phyloP scores from a whole-genome alignment of 2,888 invertebrate genomes.

The Mythimna pallens region DNA sequence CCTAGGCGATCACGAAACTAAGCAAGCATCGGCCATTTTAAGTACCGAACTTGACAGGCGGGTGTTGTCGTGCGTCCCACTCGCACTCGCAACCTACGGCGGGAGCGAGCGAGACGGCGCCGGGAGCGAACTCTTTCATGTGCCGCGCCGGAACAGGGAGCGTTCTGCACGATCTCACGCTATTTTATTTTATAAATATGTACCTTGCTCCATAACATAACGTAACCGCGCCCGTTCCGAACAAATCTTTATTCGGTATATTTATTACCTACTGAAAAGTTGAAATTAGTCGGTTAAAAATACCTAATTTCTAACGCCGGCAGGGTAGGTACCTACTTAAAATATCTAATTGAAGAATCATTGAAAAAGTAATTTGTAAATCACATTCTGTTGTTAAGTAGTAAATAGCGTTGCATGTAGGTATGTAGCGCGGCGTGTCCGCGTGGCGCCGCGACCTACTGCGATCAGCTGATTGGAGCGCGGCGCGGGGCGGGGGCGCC shows the following conservation, averaged over 20 bases:
- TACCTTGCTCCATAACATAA: slow-evolving; percentile 30
- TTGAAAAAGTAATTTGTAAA: slow-evolving; percentile 15
- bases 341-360: background rate
- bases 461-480: slow-evolving; percentile 87
- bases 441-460: slow-evolving; percentile 75
- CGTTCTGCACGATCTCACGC: slow-evolving; percentile 81
- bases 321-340: background rate
- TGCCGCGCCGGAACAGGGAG: slow-evolving; percentile 79
- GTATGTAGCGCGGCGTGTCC: slow-evolving; percentile 49
- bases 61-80: slow-evolving; percentile 67
- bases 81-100: slow-evolving; percentile 1
- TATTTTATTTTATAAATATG: slow-evolving; percentile 66
- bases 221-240: slow-evolving; percentile 8
- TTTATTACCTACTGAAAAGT: background rate
- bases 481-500: slow-evolving; percentile 68
- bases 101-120: slow-evolving; percentile 70
- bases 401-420: slow-evolving; percentile 37
- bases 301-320: no score
- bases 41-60: slow-evolving; percentile 85
- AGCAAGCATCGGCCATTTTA: slow-evolving; percentile 88
- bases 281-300: background rate
- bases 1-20: slow-evolving; percentile 90
- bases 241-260: slow-evolving; percentile 15
- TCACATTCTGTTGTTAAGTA: slow-evolving; percentile 20
- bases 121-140: slow-evolving; percentile 83